Base-by-base conservation (phyloP, 2,113 vertebrate species). In the Psammodynastes pulverulentus region DNA sequence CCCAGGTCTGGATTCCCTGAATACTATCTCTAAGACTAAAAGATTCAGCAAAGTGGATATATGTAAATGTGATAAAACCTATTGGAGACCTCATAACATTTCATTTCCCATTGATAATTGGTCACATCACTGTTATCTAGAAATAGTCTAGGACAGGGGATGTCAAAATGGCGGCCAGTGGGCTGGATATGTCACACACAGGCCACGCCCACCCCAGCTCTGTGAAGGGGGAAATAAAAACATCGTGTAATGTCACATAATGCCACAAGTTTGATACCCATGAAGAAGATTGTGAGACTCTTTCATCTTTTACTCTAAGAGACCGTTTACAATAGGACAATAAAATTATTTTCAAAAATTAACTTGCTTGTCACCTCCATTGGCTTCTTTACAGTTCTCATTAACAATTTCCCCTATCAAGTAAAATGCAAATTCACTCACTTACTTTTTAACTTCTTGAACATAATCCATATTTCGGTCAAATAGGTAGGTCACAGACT, bases 381-480 rank as follows among this genome's bases (percentile, higher is more conserved):
- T 87, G 89, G 46, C 53, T 34, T 53, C 15, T 2, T 2, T 48
- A 29, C 0, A 84, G 26, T 2, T 86, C 87, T 39, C 0, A 53
- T 92, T 90, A 86, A 10, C 62, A 21, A 79, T 79, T 79, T 79
- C 72, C 7, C 6, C 34, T 39, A 9, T 79, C 72, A 21, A 89
- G 84, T 52, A 94, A 85, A 58, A 88, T 24, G 34, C 43, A 94
- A 94, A 94, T 0, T 90, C 51, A 49, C 86, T 3, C 62, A 13
- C 97, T 98, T 98, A 99, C 99, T 98, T 99, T 98, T 98, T 99
- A 49, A 99, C 98, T 97, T 99, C 99, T 96, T 99, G 98, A 49
- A 99, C 98, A 19, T 99, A 99, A 97, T 99, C 99, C 46, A 97
- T 96, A 58, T 99, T 99, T 97, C 99, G 98, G 97, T 99, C 99